phyloP scores from a whole-genome alignment of 2,797 vertebrate species.

The Sandelia bainsii region DNA sequence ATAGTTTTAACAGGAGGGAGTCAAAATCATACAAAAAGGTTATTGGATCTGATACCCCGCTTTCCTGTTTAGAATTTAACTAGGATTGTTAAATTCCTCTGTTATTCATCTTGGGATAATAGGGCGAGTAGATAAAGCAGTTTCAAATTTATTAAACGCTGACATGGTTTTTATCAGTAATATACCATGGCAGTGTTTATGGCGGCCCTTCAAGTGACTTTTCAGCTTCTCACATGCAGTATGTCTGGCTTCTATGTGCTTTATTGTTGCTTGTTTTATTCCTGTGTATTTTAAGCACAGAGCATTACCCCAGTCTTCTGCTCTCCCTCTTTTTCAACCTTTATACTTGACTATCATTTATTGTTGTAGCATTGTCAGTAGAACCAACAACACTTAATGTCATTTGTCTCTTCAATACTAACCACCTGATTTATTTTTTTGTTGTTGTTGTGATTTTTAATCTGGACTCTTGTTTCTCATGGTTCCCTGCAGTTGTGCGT shows the following conservation, averaged over 20 bases:
- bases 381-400: constrained; percentile 34
- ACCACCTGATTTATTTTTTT: constrained; percentile 19
- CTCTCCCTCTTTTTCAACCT: constrained; percentile 21
- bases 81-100: constrained; percentile 4
- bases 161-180: constrained; percentile 52
- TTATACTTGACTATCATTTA: constrained; percentile 30
- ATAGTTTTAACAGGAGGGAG: neutral
- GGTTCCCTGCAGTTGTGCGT: constrained; percentile 54
- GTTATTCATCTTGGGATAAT: constrained; percentile 38
- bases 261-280: constrained; percentile 52
- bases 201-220: constrained; percentile 31
- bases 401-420: constrained; percentile 38
- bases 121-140: constrained; percentile 24
- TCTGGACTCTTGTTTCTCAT: constrained; percentile 66
- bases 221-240: constrained; percentile 43
- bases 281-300: constrained; percentile 37
- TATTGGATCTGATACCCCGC: constrained; percentile 12
- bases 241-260: constrained; percentile 62
- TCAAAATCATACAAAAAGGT: constrained; percentile 8
- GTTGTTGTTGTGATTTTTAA: constrained; percentile 46
- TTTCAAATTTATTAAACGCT: constrained; percentile 36
- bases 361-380: constrained; percentile 45
- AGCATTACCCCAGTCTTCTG: constrained; percentile 34
- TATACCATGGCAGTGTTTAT: constrained; percentile 31
- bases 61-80: constrained; percentile 6